Evolutionary conservation across 1,140 invertebrate species (phyloP), one percentile per base, ranked within the genome.

Genomic region (Bombus breviceps): DNA sequence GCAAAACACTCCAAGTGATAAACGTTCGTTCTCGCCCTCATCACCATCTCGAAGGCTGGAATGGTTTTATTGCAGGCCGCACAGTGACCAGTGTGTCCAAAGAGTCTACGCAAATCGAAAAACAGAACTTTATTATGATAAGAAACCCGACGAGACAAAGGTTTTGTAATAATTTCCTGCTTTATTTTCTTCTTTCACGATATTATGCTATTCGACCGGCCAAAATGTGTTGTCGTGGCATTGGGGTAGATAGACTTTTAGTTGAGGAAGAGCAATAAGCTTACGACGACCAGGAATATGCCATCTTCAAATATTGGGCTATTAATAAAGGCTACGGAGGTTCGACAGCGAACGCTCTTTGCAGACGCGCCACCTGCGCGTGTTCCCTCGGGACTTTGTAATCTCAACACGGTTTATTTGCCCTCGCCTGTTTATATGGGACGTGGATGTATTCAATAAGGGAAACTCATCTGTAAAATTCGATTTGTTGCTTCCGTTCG

Each of bases 1-100:
- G 98, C 98, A 95, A 99, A 99, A 94, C 98, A 99, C 94, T 99
- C 98, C 92, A 99, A 96, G 96, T 99, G 98, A 95, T 99, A 99
- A 77, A 99, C 98, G 95, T 99, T 99, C 91, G 97, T 97, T 94
- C 98, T 97, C 32, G 98, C 98, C 94, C 98, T 96, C 98, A 99
- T 99, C 85, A 99, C 98, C 98, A 99, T 98, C 96, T 99, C 98
- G 95, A 99, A 99, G 69, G 98, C 98, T 37, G 98, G 98, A 93
- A 99, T 99, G 90, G 98, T 97, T 96, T 99, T 98, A 93, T 97
- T 97, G 94, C 98, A 98, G 32, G 98, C 98, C 76, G 98, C 97
- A 95, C 98, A 99, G 94, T 98, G 97, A 82, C 98, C 98, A 15
- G 98, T 99, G 89, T 97, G 98, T 73, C 98, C 98, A 94, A 99